Conservation (phyloP, 1,140 invertebrate species). For the Venustaconcha ellipsiformis region DNA sequence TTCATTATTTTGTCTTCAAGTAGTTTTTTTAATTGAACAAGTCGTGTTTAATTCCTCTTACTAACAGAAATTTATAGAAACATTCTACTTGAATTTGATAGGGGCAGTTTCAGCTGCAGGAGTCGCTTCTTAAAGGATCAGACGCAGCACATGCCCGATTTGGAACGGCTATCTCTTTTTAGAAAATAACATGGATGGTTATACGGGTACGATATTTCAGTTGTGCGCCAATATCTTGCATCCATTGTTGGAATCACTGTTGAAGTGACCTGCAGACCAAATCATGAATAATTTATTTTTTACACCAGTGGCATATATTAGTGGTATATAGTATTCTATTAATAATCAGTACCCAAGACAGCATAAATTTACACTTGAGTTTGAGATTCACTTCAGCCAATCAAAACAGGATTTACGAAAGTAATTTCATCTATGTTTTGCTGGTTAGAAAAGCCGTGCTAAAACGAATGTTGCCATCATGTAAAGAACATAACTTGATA, state of each 20-base stretch:
- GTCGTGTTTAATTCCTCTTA: background rate
- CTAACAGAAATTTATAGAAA: background rate
- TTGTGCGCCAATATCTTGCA: background rate
- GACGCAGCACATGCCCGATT: constrained; percentile 72
- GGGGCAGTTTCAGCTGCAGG: constrained; percentile 41
- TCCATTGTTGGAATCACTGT: background rate
- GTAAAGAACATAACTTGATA: no score
- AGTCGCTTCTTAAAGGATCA: constrained; percentile 31
- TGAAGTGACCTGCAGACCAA: background rate
- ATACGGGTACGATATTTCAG: constrained; percentile 61
- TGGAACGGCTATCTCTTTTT: constrained; percentile 87
- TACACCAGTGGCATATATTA: background rate
- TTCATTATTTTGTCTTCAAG: background rate
- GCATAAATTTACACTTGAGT: background rate
- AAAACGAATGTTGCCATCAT: no score
- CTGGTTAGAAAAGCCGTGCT: no score
- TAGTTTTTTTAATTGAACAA: background rate
- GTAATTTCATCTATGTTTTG: no score
- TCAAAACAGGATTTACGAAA: no score
- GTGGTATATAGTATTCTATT: background rate
- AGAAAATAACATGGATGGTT: constrained; percentile 95
- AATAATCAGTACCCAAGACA: background rate
- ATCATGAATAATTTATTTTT: background rate
- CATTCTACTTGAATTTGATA: constrained; percentile 11
- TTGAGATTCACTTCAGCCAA: no score